Conservation (phyloP, 2,113 vertebrate genomes). For the Hipposideros armiger region DNA sequence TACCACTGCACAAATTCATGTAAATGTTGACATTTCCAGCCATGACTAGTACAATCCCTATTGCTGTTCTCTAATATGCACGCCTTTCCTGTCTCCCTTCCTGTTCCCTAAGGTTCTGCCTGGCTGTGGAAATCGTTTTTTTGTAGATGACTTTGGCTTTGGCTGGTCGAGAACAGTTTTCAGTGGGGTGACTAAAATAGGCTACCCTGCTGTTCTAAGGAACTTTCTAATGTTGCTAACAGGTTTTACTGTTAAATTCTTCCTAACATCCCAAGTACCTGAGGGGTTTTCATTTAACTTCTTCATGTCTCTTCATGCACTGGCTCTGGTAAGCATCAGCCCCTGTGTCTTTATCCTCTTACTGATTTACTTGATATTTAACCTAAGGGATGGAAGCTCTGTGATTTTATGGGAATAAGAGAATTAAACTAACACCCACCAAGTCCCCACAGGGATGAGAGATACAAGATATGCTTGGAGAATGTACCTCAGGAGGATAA, state of each 20-base stretch:
- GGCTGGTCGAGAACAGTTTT: background rate
- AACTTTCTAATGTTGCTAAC: slow-evolving; percentile 30
- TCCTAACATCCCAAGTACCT: background rate
- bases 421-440: slow-evolving; percentile 54
- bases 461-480: slow-evolving; percentile 57
- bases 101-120: background rate
- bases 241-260: slow-evolving; percentile 53
- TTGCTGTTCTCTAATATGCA: rapidly evolving
- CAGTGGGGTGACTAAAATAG: background rate
- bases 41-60: background rate
- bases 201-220: slow-evolving; percentile 22
- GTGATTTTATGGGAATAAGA: slow-evolving; percentile 54
- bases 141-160: background rate
- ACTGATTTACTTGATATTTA: slow-evolving; percentile 73
- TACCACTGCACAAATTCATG: background rate
- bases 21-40: background rate
- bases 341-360: slow-evolving; percentile 61
- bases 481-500: slow-evolving; percentile 35
- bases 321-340: background rate
- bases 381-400: slow-evolving; percentile 38
- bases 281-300: slow-evolving; percentile 51
- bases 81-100: background rate
- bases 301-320: slow-evolving; percentile 66
- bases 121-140: background rate
- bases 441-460: background rate